Base-by-base conservation (phyloP, 1,140 invertebrate genomes). In the Achroia grisella region DNA sequence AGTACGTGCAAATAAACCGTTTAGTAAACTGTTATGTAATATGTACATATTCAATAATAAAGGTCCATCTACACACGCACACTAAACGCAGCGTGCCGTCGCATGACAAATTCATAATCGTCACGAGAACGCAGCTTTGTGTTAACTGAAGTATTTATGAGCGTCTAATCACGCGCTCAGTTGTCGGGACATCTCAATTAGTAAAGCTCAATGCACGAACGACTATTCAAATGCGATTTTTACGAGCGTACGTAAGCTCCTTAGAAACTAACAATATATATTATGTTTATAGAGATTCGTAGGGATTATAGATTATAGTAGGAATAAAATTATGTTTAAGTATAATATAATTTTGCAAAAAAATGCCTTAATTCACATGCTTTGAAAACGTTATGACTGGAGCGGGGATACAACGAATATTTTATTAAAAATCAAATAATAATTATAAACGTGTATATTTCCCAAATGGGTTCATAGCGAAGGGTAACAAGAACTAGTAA, bases 41-140 rank as follows among this genome's bases (percentile, higher is more conserved):
- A 32, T 8, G 30, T 32, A n/a, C 1, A 32, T 35, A 8, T 11
- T 50, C 12, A 28, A 14, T 28, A 51, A 59, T 50, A 37, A 52
- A 49, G 29, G 37, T 3, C 17, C 56, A 47, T 46, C 53, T 57
- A 64, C 47, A 56, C 51, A 68, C 36, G 9, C 30, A 15, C 30
- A 23, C 17, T 23, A 23, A 60, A 70, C 56, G 46, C 58, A 54
- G 55, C 59, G 56, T 71, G 64, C 40, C 51, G 57, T 55, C 48
- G 68, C 68, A 57, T 71, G 48, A 66, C 70, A 61, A 73, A 76
- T 73, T 56, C 49, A 58, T 76, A 68, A 73, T 62, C 52, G 40
- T 39, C 45, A 15, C 36, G 44, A 23, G 17, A 23, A 44, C 43
- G 33, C 34, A 47, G 49, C 39, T 31, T 31, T 28, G 31, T 36